A percentile compares a stretch with the other conserved stretches of the same genome.
Conservation (phyloP, 2,888 invertebrate species). For the Meiosimyza decipiens region DNA sequence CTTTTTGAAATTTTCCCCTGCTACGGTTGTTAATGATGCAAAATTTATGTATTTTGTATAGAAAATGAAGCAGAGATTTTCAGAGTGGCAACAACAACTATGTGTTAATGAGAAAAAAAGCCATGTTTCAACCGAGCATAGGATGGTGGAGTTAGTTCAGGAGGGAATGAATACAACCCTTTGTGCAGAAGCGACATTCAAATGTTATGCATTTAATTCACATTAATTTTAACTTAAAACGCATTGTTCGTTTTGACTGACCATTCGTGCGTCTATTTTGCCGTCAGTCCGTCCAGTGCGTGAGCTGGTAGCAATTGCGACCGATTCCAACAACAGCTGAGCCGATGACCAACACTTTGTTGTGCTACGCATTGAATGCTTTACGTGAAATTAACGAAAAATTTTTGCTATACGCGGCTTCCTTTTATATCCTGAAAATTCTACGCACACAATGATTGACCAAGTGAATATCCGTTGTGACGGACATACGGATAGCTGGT, state of each 20-base stretch:
- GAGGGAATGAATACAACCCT: slow-evolving; percentile 5
- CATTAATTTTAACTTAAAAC: slow-evolving; percentile 25
- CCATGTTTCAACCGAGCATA: neutral
- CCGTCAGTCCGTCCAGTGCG: neutral
- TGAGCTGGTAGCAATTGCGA: slow-evolving; percentile 8
- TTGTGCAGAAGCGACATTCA: neutral
- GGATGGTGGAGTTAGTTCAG: neutral
- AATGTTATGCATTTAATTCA: slow-evolving; percentile 31
- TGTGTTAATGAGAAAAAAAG: neutral
- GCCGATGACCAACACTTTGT: neutral
- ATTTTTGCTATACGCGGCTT: no score
- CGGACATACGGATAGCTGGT: neutral
- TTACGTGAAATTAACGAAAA: no score
- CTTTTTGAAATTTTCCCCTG: neutral
- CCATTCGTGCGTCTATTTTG: no score
- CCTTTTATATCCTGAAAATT: neutral
- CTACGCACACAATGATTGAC: neutral
- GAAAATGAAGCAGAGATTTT: slow-evolving; percentile 61
- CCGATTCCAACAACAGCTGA: neutral
- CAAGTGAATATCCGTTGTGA: neutral
- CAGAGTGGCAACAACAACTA: slow-evolving; percentile 9
- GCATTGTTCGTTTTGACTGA: no score
- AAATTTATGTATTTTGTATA: slow-evolving; percentile 64
- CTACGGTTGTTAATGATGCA: slow-evolving; percentile 55
- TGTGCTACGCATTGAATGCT: no score